Conservation (phyloP, 2,797 vertebrate species). For the Anisognathus igniventris region DNA sequence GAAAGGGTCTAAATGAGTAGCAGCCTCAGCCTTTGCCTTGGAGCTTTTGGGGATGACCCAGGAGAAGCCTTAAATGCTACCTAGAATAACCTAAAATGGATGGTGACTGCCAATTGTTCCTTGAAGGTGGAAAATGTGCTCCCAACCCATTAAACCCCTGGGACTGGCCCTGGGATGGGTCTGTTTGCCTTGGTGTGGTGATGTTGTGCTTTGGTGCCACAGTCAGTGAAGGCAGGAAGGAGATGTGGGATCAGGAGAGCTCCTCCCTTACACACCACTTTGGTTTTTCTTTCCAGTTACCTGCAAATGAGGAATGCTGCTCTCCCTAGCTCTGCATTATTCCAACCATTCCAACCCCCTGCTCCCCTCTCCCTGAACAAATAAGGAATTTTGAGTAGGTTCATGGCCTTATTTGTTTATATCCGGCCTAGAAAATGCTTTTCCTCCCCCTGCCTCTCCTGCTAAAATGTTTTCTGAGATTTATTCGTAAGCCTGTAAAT, state of each 20-base stretch:
- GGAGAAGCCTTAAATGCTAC: background rate
- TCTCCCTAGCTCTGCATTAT: background rate
- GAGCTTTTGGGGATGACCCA: background rate
- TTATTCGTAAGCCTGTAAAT: constrained; percentile 67
- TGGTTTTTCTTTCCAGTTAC: background rate
- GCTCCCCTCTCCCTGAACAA: constrained; percentile 55
- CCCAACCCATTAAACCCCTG: fast-evolving
- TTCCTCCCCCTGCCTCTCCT: background rate
- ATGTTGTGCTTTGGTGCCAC: too few species aligned
- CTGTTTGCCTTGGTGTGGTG: background rate
- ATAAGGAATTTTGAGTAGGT: constrained; percentile 68
- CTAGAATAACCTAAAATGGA: background rate
- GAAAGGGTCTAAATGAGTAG: background rate
- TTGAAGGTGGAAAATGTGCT: background rate
- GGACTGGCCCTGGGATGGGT: background rate
- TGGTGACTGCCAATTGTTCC: fast-evolving
- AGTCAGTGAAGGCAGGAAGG: too few species aligned
- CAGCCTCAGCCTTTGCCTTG: background rate
- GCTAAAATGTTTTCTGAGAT: constrained; percentile 59
- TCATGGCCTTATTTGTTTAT: constrained; percentile 63
- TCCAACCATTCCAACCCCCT: background rate
- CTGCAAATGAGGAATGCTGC: background rate
- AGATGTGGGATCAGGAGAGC: background rate
- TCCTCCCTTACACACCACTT: background rate
- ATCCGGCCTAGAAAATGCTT: constrained; percentile 57